These are phyloP conservation scores for Octonoba sinensis DNA, from an alignment of 2,888 invertebrate genomes.

Conservation along the genomic window DNA sequence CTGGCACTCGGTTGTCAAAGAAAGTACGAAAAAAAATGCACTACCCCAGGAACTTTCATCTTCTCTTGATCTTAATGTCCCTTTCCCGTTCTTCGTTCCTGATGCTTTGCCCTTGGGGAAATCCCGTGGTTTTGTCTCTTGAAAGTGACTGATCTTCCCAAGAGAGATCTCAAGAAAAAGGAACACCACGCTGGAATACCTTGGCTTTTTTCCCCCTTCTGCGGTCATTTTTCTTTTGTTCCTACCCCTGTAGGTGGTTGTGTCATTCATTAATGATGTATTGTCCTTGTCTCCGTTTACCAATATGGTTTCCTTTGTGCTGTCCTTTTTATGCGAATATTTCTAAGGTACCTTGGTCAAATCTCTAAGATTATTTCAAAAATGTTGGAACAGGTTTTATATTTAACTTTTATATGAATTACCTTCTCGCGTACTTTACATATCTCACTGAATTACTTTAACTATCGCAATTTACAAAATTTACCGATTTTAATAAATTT, in stretches of 20 bases:
- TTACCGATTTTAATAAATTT: too few relatives aligned
- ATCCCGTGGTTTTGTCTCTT: slow-evolving; percentile 60
- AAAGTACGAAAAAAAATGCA: slow-evolving; percentile 2
- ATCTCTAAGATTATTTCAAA: too few relatives aligned
- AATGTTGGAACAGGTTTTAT: too few relatives aligned
- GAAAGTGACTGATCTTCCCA: slow-evolving; percentile 56
- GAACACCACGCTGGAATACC: slow-evolving; percentile 28
- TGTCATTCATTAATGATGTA: slow-evolving; percentile 44
- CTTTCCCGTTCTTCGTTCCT: background rate
- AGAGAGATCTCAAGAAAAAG: slow-evolving; percentile 33
- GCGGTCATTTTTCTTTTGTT: slow-evolving; percentile 29
- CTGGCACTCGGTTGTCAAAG: slow-evolving; percentile 3
- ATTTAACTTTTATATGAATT: too few relatives aligned
- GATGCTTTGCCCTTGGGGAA: slow-evolving; percentile 30
- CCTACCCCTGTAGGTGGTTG: slow-evolving; percentile 20
- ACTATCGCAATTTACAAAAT: too few relatives aligned
- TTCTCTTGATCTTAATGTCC: slow-evolving; percentile 31
- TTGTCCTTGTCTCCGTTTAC: slow-evolving; percentile 19
- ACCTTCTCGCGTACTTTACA: too few relatives aligned
- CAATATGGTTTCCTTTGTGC: too few relatives aligned
- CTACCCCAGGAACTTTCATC: slow-evolving; percentile 36
- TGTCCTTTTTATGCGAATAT: too few relatives aligned
- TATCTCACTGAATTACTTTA: too few relatives aligned
- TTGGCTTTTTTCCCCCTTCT: slow-evolving; percentile 36
- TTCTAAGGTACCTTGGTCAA: too few relatives aligned